Percentiles rank a stretch among this genome's conserved stretches.
Evolutionary conservation across 1,140 invertebrate species (phyloP).

Genomic region (Melipona quadrifasciata): DNA sequence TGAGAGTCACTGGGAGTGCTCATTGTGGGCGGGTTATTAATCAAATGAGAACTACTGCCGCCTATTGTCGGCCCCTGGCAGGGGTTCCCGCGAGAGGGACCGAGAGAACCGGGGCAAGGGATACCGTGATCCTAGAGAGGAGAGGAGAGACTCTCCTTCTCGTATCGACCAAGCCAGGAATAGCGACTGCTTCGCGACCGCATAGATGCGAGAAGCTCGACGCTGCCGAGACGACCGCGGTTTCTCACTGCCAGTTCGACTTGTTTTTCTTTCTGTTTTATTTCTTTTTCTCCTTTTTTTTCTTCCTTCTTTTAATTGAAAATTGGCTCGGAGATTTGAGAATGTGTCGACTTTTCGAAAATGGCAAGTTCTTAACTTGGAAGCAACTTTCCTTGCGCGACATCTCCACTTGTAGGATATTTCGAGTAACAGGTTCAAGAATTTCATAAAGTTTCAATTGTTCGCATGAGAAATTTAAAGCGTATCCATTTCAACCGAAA

Average conservation of each 20-base stretch:
- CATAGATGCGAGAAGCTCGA: constrained; percentile 14
- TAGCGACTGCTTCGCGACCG: constrained; percentile 16
- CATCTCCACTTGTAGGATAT: too few species aligned
- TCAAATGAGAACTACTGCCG: constrained; percentile 81
- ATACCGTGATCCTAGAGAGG: constrained; percentile 56
- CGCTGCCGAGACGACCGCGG: neutral
- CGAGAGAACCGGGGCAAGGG: constrained; percentile 40
- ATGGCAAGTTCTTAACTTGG: too few species aligned
- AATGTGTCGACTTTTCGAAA: neutral
- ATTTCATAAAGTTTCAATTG: too few species aligned
- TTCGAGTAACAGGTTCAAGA: too few species aligned
- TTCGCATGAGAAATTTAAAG: too few species aligned
- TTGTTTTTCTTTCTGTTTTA: too few species aligned
- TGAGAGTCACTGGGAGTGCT: constrained; percentile 78
- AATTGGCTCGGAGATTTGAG: neutral
- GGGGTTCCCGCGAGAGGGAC: constrained; percentile 62
- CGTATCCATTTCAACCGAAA: too few species aligned
- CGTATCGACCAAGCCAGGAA: constrained; percentile 65
- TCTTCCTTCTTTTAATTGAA: neutral
- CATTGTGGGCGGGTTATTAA: constrained; percentile 81
- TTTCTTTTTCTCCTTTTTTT: too few species aligned
- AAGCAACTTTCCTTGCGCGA: too few species aligned
- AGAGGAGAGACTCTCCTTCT: constrained; percentile 64
- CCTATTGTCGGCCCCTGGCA: constrained; percentile 75
- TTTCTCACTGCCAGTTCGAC: neutral